Evolutionary conservation across 2,113 vertebrate genomes (phyloP).

Genomic region (Baryphthengus martii): DNA sequence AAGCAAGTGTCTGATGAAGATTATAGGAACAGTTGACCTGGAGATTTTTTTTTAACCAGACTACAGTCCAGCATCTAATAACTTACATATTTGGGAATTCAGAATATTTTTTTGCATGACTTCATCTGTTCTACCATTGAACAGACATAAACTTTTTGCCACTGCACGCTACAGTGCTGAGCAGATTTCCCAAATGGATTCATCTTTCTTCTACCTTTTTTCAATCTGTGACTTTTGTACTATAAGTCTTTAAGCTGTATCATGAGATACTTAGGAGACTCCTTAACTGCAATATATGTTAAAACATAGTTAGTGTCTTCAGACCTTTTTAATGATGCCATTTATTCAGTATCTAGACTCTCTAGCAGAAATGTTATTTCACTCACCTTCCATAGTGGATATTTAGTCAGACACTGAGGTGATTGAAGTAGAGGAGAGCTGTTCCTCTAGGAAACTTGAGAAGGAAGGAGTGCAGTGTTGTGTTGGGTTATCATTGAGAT

Average conservation of each 20-base stretch:
- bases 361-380: neutral
- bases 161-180: neutral
- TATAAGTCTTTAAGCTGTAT: neutral
- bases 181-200: neutral
- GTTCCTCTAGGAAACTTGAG: neutral
- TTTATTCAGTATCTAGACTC: neutral
- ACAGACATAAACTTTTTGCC: neutral
- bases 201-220: neutral
- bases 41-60: too few species aligned
- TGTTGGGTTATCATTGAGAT: neutral
- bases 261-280: neutral
- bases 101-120: neutral
- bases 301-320: neutral
- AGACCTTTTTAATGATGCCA: neutral
- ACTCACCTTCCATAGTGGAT: rapidly evolving
- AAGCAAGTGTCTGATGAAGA: neutral
- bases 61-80: neutral
- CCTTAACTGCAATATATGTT: neutral
- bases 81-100: neutral
- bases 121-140: neutral
- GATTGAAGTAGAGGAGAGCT: neutral
- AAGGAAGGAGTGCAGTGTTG: neutral
- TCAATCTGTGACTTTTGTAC: neutral
- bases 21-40: too few species aligned
- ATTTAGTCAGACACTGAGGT: neutral